A percentile compares a stretch with the other conserved stretches of the same genome.
phyloP scores from a whole-genome alignment of 2,113 vertebrate species.

The Paramisgurnus dabryanus region DNA sequence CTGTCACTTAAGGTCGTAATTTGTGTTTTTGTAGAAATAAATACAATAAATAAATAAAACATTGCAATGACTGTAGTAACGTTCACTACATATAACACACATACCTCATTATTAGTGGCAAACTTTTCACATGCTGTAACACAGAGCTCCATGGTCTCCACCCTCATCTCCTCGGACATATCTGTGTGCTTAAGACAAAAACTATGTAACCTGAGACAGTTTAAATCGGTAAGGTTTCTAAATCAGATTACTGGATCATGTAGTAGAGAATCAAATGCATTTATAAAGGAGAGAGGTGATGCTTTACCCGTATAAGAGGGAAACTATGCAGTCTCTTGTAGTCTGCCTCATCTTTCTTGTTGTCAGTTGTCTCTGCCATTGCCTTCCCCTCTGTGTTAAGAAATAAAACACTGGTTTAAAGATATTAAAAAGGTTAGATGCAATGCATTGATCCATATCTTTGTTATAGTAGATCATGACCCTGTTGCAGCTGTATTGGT shows the following conservation, averaged over 20 bases:
- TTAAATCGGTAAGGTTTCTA: not conserved
- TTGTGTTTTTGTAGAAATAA: too few species aligned
- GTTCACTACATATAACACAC: conserved; percentile 8
- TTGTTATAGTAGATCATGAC: not conserved
- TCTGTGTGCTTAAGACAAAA: conserved; percentile 84
- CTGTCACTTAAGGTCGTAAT: too few species aligned
- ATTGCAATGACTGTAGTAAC: too few species aligned
- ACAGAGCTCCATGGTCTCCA: conserved; percentile 96
- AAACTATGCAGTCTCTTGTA: conserved; percentile 94
- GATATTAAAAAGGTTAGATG: not conserved
- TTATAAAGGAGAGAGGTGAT: not conserved
- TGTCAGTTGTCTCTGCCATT: conserved; percentile 80
- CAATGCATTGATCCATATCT: not conserved
- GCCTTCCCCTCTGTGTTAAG: conserved; percentile 51
- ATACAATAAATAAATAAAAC: too few species aligned
- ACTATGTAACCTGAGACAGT: not conserved
- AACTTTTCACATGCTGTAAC: conserved; percentile 81
- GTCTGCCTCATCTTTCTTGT: conserved; percentile 93
- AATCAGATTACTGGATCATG: not conserved
- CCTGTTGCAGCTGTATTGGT: not conserved
- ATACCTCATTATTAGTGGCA: conserved; percentile 75
- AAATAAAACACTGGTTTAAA: not conserved
- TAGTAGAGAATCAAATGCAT: not conserved
- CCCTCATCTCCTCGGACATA: conserved; percentile 96
- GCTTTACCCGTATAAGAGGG: conserved; percentile 90